Evolutionary conservation across 2,888 invertebrate genomes (phyloP).

Genomic region (Drosophila prostipennis): DNA sequence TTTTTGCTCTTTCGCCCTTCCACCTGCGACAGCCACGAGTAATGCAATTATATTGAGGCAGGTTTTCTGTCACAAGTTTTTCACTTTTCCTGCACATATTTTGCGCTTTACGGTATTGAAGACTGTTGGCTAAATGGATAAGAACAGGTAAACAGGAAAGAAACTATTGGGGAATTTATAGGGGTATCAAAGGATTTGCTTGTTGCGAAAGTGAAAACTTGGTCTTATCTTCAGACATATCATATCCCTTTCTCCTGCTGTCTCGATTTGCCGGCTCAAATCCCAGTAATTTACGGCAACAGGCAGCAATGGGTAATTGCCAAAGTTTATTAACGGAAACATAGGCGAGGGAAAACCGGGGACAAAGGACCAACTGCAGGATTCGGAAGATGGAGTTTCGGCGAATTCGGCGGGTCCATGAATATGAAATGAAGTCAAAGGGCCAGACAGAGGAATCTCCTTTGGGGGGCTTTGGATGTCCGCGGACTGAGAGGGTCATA

Average conservation of each 20-base stretch:
- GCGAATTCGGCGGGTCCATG: slow-evolving; percentile 52
- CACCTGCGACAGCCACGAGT: slow-evolving; percentile 69
- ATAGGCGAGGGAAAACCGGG: slow-evolving; percentile 15
- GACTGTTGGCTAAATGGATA: slow-evolving; percentile 22
- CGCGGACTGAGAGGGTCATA: slow-evolving; percentile 51
- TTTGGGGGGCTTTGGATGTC: slow-evolving; percentile 21
- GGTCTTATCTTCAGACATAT: slow-evolving; percentile 3
- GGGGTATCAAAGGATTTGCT: not conserved
- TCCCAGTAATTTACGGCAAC: slow-evolving; percentile 60
- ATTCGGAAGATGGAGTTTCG: slow-evolving; percentile 24
- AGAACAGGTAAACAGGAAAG: slow-evolving; percentile 18
- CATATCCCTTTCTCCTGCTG: not conserved
- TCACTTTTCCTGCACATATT: slow-evolving; percentile 41
- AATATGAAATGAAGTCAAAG: slow-evolving; percentile 68
- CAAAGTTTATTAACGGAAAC: slow-evolving; percentile 74
- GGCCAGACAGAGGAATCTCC: slow-evolving; percentile 31
- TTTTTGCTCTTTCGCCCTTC: slow-evolving; percentile 25
- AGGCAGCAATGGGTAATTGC: slow-evolving; percentile 72
- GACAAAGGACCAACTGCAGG: slow-evolving; percentile 26
- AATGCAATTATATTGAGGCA: slow-evolving; percentile 77
- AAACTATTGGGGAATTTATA: slow-evolving; percentile 3
- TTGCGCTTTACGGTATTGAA: slow-evolving; percentile 58
- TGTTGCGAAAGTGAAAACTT: slow-evolving; percentile 23
- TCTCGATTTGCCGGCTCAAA: slow-evolving; percentile 15
- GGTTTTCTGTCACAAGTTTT: slow-evolving; percentile 64